These are phyloP conservation scores for Myiagra hebetior DNA, from an alignment of 2,113 vertebrate species.

Conservation along the genomic window DNA sequence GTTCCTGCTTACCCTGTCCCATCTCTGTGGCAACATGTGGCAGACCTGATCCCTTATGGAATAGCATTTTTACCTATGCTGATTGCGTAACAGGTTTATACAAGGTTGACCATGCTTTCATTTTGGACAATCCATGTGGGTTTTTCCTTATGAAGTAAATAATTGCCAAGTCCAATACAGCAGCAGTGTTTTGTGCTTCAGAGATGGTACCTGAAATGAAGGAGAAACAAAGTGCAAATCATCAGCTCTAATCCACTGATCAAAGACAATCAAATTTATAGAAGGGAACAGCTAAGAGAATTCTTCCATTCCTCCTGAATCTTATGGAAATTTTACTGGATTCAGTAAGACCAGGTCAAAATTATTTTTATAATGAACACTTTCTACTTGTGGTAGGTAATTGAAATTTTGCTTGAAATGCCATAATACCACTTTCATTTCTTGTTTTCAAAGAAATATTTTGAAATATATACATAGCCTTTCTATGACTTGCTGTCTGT, in stretches of 20 bases:
- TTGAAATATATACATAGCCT: neutral
- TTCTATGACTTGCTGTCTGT: neutral
- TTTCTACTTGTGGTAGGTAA: neutral
- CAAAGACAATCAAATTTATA: neutral
- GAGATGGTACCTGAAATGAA: neutral
- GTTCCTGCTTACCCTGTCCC: neutral
- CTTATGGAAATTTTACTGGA: neutral
- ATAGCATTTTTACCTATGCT: neutral
- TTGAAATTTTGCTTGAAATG: neutral
- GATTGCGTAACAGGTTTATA: neutral
- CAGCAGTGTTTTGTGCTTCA: neutral
- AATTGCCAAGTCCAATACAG: neutral
- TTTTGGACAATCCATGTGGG: neutral
- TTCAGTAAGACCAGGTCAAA: neutral
- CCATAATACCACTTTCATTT: neutral
- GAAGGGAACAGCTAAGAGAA: neutral
- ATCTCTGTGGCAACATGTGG: neutral
- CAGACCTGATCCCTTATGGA: neutral
- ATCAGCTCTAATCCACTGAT: neutral
- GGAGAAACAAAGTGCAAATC: neutral
- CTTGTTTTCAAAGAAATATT: neutral
- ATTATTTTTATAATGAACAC: neutral
- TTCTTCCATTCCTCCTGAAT: neutral
- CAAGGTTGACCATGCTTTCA: neutral
- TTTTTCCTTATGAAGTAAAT: neutral